Evolutionary conservation across 1,140 invertebrate genomes (phyloP).

Genomic region (Musca vetustissima): DNA sequence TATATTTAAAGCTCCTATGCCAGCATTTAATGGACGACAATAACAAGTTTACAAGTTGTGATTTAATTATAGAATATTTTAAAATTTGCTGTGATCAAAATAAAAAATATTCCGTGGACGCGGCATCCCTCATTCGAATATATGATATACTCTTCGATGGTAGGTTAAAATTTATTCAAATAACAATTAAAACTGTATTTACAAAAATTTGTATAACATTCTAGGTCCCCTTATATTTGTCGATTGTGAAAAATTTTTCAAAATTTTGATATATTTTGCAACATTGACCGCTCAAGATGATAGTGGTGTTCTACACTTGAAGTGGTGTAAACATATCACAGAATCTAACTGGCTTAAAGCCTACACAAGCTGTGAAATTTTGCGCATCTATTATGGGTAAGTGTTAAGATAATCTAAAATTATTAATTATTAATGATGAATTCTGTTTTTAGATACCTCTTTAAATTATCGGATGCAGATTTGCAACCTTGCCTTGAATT

Average conservation of each 20-base stretch:
- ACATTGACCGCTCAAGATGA: neutral
- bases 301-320: neutral
- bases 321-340: neutral
- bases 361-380: neutral
- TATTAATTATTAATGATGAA: neutral
- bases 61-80: neutral
- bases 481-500: neutral
- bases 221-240: neutral
- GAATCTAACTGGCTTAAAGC: neutral
- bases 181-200: too few species aligned
- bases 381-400: neutral
- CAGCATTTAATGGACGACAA: neutral
- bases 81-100: too few species aligned
- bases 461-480: neutral
- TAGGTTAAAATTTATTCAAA: too few species aligned
- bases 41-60: neutral
- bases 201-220: neutral
- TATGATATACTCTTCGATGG: too few species aligned
- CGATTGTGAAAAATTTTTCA: slow-evolving; percentile 1
- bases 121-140: too few species aligned
- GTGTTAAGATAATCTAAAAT: neutral
- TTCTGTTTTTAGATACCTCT: slow-evolving; percentile 3
- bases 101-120: too few species aligned
- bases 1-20: neutral
- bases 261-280: neutral